Evolutionary conservation across 1,140 invertebrate species (phyloP).

Genomic region (Anadara kagoshimensis): DNA sequence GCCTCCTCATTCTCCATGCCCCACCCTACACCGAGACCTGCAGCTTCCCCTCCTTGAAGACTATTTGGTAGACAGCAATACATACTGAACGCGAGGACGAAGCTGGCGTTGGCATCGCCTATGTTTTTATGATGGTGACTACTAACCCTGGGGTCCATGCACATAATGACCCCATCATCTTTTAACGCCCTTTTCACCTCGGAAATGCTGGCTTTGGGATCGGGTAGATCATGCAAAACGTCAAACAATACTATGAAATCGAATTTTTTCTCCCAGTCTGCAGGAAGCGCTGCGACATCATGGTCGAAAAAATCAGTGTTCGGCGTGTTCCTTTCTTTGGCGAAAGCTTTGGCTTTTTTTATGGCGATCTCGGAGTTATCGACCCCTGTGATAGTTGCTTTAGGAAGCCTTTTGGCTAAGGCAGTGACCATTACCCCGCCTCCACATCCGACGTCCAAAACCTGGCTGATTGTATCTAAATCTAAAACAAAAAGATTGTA

Average conservation of each 20-base stretch:
- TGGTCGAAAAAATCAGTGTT: not conserved
- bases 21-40: constrained; percentile 4
- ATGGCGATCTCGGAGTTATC: not conserved
- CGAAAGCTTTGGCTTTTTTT: not conserved
- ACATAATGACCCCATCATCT: not conserved
- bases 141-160: not conserved
- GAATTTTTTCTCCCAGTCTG: constrained; percentile 5
- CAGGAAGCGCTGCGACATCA: not conserved
- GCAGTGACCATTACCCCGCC: not conserved
- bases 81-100: not conserved
- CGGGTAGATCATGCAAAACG: constrained; percentile 1
- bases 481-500: not conserved
- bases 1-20: not conserved
- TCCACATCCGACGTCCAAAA: constrained; percentile 4
- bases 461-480: not conserved
- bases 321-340: not conserved
- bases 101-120: not conserved
- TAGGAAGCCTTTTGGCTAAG: constrained; percentile 1
- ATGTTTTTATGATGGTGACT: not conserved
- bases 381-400: not conserved
- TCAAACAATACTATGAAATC: not conserved
- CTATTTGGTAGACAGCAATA: constrained; percentile 3
- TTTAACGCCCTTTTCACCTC: not conserved
- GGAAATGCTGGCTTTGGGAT: not conserved
- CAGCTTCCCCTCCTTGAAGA: not conserved